Conservation (phyloP, 2,888 invertebrate genomes). For the Hartigia nigra region DNA sequence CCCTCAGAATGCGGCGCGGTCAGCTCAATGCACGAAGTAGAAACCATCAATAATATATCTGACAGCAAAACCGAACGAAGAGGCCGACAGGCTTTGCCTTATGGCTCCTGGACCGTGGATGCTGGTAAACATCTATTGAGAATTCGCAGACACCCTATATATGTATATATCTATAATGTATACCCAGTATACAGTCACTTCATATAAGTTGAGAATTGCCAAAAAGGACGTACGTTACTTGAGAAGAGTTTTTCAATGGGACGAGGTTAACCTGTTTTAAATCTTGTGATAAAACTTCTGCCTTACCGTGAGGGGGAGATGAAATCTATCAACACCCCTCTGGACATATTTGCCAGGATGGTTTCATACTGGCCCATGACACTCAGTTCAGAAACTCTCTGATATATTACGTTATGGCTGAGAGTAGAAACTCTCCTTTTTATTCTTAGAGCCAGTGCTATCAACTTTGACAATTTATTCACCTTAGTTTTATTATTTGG, state of each 20-base stretch:
- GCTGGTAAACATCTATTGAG: slow-evolving; percentile 24
- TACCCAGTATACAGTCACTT: not conserved
- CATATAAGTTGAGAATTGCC: not conserved
- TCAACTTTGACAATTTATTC: slow-evolving; percentile 56
- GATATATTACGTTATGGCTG: slow-evolving; percentile 41
- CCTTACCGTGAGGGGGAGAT: not conserved
- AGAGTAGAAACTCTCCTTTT: slow-evolving; percentile 18
- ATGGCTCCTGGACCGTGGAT: slow-evolving; percentile 14
- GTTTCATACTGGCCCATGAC: slow-evolving; percentile 4
- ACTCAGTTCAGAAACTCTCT: slow-evolving; percentile 37
- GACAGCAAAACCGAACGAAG: slow-evolving; percentile 30
- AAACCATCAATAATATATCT: slow-evolving; percentile 50
- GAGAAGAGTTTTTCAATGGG: not conserved
- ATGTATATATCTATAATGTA: not conserved
- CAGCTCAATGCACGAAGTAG: slow-evolving; percentile 47
- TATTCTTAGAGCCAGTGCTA: slow-evolving; percentile 24
- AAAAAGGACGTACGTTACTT: not conserved
- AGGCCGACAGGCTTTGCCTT: slow-evolving; percentile 16
- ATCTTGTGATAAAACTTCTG: not conserved
- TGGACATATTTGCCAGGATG: slow-evolving; percentile 23
- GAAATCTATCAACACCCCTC: slow-evolving; percentile 3
- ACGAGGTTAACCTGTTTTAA: not conserved
- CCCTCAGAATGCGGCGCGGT: slow-evolving; percentile 33
- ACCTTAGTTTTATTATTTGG: slow-evolving; percentile 42
- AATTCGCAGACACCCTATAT: slow-evolving; percentile 3